Percentiles rank a stretch among this genome's conserved stretches.
These are phyloP conservation scores for Glyphotaelius pellucidus DNA, from an alignment of 2,888 invertebrate species.

Conservation along the genomic window DNA sequence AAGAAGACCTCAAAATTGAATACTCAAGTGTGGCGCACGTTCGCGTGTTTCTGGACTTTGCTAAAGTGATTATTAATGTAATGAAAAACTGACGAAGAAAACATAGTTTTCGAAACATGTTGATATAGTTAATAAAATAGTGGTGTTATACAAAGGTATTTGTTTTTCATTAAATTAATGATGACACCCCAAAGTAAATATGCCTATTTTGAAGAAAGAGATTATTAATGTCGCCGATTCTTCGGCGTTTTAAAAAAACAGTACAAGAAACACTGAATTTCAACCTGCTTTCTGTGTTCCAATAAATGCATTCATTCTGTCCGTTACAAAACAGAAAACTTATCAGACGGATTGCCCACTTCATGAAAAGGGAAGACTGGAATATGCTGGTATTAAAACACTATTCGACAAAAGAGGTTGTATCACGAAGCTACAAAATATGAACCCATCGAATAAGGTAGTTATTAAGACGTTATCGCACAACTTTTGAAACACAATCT, in stretches of 20 bases:
- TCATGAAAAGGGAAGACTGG: background rate
- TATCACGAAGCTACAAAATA: background rate
- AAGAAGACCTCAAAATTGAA: too few species aligned
- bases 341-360: background rate
- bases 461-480: background rate
- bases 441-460: background rate
- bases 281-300: background rate
- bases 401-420: background rate
- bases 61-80: too few species aligned
- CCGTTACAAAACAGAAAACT: background rate
- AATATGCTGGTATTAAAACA: background rate
- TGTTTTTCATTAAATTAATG: too few species aligned
- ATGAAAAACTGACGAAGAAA: too few species aligned
- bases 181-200: too few species aligned
- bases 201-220: too few species aligned
- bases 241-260: background rate
- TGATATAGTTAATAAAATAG: too few species aligned
- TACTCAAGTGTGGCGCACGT: too few species aligned
- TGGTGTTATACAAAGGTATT: too few species aligned
- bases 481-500: constrained; percentile 24
- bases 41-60: too few species aligned
- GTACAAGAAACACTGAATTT: background rate
- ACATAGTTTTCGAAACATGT: too few species aligned
- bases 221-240: too few species aligned
- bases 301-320: background rate